Evolutionary conservation across 2,113 vertebrate species (phyloP).

Genomic region (Platichthys flesus): DNA sequence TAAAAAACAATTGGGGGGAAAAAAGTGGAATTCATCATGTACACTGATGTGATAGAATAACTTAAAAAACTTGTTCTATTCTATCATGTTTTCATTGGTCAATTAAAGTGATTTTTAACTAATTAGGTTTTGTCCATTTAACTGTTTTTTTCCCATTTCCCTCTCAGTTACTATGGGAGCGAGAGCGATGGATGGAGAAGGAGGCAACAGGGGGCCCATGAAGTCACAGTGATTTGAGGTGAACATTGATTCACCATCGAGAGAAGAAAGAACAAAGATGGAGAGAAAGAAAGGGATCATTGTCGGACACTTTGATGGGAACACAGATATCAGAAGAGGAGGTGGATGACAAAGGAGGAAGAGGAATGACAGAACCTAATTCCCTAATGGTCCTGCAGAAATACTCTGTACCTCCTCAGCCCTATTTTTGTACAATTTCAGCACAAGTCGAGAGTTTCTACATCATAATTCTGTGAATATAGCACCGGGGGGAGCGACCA

Average conservation of each 20-base stretch:
- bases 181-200: constrained; percentile 18
- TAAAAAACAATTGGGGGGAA: too few relatives aligned
- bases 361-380: not conserved
- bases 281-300: constrained; percentile 50
- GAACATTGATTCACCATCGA: constrained; percentile 40
- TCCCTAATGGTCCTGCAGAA: not conserved
- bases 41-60: too few relatives aligned
- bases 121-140: too few relatives aligned
- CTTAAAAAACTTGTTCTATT: not conserved
- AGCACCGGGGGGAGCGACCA: constrained; percentile 22
- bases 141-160: not conserved
- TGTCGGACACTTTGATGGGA: constrained; percentile 58
- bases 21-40: too few relatives aligned
- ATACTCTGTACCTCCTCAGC: not conserved
- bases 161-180: not conserved
- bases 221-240: constrained; percentile 45
- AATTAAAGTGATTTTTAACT: too few relatives aligned
- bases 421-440: constrained; percentile 23
- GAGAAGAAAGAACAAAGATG: constrained; percentile 20
- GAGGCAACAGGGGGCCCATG: constrained; percentile 28
- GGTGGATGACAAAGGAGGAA: constrained; percentile 40
- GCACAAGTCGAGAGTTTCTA: constrained; percentile 9
- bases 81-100: not conserved
- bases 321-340: constrained; percentile 54
- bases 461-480: constrained; percentile 39